Evolutionary conservation across 2,113 vertebrate genomes (phyloP).

Genomic region (Onychostruthus taczanowskii): DNA sequence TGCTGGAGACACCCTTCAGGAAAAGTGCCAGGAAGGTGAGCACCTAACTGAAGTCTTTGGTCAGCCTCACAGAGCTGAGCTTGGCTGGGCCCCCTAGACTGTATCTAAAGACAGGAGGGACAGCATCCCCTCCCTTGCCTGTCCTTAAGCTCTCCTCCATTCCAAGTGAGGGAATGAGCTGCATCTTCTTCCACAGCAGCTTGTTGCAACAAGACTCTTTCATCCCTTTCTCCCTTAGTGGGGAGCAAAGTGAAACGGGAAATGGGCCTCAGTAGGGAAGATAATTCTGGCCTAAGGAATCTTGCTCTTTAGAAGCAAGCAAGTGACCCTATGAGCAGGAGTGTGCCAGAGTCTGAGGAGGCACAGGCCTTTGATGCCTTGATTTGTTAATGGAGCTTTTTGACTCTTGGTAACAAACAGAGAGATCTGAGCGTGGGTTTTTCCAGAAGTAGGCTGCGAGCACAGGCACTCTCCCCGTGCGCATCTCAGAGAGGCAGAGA

Average conservation of each 20-base stretch:
- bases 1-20: accelerated
- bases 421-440: constrained; percentile 32
- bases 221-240: not conserved
- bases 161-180: not conserved
- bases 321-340: not conserved
- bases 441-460: constrained; percentile 39
- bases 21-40: accelerated
- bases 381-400: constrained; percentile 61
- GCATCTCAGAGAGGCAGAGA: not conserved
- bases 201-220: not conserved
- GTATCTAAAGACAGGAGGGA: not conserved
- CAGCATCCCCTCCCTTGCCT: not conserved
- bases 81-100: not conserved
- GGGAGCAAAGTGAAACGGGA: constrained; percentile 10
- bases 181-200: not conserved
- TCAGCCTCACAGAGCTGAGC: not conserved
- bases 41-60: not conserved
- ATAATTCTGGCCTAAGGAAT: constrained; percentile 37
- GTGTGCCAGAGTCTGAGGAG: constrained; percentile 22
- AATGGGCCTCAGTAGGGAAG: not conserved
- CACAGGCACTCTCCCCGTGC: not conserved
- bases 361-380: constrained; percentile 62
- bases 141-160: not conserved
- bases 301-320: constrained; percentile 45
- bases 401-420: constrained; percentile 54